Evolutionary conservation across 2,888 invertebrate genomes (phyloP).

Genomic region (Taphrorychus bicolor): DNA sequence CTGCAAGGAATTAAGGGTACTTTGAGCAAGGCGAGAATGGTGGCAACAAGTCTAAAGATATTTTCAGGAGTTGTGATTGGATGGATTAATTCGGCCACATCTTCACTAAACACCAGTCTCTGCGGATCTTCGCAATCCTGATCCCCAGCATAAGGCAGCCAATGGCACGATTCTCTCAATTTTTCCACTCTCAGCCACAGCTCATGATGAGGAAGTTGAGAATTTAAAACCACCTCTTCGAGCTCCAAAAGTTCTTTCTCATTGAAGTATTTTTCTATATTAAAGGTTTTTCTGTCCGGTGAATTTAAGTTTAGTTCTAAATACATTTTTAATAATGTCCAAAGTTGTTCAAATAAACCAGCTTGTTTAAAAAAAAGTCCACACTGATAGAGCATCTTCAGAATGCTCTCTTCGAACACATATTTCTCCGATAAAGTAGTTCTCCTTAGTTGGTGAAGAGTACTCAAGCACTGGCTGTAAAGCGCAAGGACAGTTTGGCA

Average conservation of each 20-base stretch:
- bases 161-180: conserved; percentile 74
- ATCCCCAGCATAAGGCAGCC: conserved; percentile 65
- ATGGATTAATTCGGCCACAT: conserved; percentile 72
- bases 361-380: conserved; percentile 72
- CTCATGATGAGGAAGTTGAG: conserved; percentile 73
- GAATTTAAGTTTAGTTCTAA: conserved; percentile 70
- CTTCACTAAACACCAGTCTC: conserved; percentile 69
- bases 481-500: conserved; percentile 65
- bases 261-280: conserved; percentile 51
- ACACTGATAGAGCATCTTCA: conserved; percentile 60
- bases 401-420: conserved; percentile 56
- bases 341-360: conserved; percentile 78
- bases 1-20: conserved; percentile 64
- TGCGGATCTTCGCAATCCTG: conserved; percentile 67
- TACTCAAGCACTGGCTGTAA: conserved; percentile 63
- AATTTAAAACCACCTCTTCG: conserved; percentile 68
- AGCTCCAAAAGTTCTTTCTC: conserved; percentile 65
- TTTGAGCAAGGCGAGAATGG: conserved; percentile 67
- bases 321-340: conserved; percentile 73
- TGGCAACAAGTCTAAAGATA: conserved; percentile 67
- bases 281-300: conserved; percentile 47
- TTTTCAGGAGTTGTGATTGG: conserved; percentile 68
- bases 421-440: conserved; percentile 53
- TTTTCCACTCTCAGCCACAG: conserved; percentile 80
- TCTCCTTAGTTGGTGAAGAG: conserved; percentile 58